These are phyloP conservation scores for Crenichthys baileyi DNA, from an alignment of 2,797 vertebrate genomes.

Conservation along the genomic window DNA sequence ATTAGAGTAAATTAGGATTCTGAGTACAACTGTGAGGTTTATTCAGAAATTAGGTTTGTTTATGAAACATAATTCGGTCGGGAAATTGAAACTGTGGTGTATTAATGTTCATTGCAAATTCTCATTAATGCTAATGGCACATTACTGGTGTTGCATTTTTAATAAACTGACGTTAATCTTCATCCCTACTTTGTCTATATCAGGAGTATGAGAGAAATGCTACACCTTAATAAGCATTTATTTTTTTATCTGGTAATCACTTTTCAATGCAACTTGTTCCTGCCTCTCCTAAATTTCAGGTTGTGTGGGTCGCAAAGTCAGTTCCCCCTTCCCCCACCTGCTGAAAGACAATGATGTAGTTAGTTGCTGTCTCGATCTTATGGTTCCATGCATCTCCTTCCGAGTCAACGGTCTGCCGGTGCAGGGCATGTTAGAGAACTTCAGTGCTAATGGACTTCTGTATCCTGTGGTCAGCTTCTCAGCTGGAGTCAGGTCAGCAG, in stretches of 20 bases:
- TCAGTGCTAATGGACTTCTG: conserved; percentile 87
- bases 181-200: background rate
- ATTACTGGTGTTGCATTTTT: background rate
- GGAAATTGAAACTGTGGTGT: background rate
- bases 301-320: conserved; percentile 89
- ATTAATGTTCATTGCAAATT: conserved; percentile 3
- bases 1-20: conserved; percentile 7
- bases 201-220: background rate
- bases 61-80: background rate
- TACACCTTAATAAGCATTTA: background rate
- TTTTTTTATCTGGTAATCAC: background rate
- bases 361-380: conserved; percentile 94
- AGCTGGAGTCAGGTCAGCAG: conserved; percentile 91
- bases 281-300: conserved; percentile 74
- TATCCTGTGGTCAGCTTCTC: conserved; percentile 95
- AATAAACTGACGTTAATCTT: background rate
- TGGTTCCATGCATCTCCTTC: conserved; percentile 90
- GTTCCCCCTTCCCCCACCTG: conserved; percentile 88
- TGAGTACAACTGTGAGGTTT: conserved; percentile 3
- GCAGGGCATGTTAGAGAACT: conserved; percentile 97
- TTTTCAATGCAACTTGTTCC: background rate
- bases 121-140: background rate
- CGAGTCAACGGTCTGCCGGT: conserved; percentile 95
- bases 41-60: conserved; percentile 10
- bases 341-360: conserved; percentile 90